Evolutionary conservation across 2,113 vertebrate species (phyloP).

Genomic region (Corythoichthys haematopterus): DNA sequence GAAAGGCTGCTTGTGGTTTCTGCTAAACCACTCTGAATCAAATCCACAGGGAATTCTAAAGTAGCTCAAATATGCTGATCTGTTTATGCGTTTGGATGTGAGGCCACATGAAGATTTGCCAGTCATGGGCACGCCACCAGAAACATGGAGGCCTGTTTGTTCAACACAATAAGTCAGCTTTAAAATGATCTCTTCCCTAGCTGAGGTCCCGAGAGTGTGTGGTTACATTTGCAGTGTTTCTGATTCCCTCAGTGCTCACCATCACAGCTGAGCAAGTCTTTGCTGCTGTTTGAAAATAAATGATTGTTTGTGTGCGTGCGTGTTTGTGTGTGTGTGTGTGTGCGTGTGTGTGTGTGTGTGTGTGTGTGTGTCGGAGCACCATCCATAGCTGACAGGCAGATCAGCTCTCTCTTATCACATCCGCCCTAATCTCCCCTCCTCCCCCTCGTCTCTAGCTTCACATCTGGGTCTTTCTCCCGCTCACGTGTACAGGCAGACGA

Average conservation of each 20-base stretch:
- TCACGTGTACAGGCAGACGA: constrained; percentile 70
- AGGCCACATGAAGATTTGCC: constrained; percentile 21
- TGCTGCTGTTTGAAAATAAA: constrained; percentile 18
- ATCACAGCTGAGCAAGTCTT: constrained; percentile 41
- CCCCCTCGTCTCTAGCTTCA: constrained; percentile 49
- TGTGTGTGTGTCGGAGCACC: constrained; percentile 8
- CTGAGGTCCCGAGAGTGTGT: constrained; percentile 11
- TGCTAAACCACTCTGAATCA: constrained; percentile 23
- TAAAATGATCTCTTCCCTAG: constrained; percentile 12
- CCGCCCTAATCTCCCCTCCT: constrained; percentile 43
- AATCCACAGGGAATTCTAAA: constrained; percentile 32
- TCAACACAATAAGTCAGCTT: constrained; percentile 30
- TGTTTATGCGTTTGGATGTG: constrained; percentile 25
- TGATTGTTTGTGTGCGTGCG: neutral
- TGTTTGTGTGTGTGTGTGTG: neutral
- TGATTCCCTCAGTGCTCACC: constrained; percentile 7
- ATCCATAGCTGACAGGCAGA: constrained; percentile 58
- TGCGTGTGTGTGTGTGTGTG: neutral
- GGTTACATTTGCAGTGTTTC: constrained; percentile 12
- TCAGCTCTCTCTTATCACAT: constrained; percentile 61
- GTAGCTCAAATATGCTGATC: constrained; percentile 37
- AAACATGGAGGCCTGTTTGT: constrained; percentile 24
- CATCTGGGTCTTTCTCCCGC: constrained; percentile 64
- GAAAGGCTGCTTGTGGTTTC: constrained; percentile 23
- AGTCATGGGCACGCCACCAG: constrained; percentile 21